Conservation (phyloP, 1,140 invertebrate genomes). For the Diabrotica virgifera region DNA sequence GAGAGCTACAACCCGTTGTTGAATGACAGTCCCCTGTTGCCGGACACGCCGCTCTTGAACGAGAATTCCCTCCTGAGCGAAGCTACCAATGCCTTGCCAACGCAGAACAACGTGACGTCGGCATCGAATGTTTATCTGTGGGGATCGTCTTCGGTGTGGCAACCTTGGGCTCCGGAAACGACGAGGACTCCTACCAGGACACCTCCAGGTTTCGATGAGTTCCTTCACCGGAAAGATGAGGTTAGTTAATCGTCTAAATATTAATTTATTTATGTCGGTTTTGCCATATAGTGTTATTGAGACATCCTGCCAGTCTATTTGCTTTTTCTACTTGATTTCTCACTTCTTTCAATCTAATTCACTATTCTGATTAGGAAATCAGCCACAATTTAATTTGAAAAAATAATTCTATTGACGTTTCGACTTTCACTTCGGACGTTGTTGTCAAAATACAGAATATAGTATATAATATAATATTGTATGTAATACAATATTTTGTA, state of each 20-base stretch:
- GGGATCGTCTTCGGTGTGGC: conserved; percentile 44
- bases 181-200: conserved; percentile 38
- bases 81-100: conserved; percentile 1
- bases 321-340: no score
- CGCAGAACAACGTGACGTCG: conserved; percentile 44
- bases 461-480: no score
- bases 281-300: no score
- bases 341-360: no score
- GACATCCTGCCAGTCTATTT: no score
- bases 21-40: conserved; percentile 4
- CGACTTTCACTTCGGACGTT: no score
- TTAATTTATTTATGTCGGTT: no score
- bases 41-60: background rate
- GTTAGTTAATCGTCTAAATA: conserved; percentile 5
- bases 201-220: conserved; percentile 43
- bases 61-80: conserved; percentile 18
- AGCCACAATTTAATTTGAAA: no score
- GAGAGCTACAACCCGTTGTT: conserved; percentile 16
- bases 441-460: no score
- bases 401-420: no score
- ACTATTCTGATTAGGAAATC: no score
- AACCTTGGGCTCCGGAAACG: conserved; percentile 37
- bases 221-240: conserved; percentile 32
- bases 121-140: conserved; percentile 47
- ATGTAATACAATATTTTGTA: no score